A percentile compares a stretch with the other conserved stretches of the same genome.
Evolutionary conservation across 2,797 vertebrate species (phyloP).

Genomic region (Sternotherus odoratus): DNA sequence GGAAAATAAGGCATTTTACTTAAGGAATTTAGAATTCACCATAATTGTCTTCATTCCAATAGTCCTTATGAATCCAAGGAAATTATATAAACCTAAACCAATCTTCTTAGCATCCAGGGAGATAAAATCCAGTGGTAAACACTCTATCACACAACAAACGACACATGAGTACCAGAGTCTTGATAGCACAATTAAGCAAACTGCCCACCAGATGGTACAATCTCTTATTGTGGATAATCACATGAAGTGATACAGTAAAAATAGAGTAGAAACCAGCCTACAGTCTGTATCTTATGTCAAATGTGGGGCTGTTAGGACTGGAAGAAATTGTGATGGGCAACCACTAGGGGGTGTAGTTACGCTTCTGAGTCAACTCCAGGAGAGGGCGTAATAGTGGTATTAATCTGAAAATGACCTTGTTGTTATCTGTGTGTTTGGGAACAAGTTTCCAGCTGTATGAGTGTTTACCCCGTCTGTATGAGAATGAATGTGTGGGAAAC

Average conservation of each 20-base stretch:
- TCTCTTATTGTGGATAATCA: slow-evolving; percentile 10
- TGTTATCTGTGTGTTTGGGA: too few relatives aligned
- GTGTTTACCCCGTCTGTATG: too few relatives aligned
- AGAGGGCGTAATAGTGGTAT: too few relatives aligned
- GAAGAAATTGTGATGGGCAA: too few relatives aligned
- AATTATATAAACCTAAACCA: neutral
- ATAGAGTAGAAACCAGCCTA: neutral
- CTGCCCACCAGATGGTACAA: neutral
- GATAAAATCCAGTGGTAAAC: neutral
- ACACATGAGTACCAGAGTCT: neutral
- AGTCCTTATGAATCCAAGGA: neutral
- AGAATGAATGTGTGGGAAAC: too few relatives aligned
- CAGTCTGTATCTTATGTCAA: neutral
- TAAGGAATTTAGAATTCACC: neutral
- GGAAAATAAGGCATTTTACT: neutral
- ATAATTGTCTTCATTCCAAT: neutral
- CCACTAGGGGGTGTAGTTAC: too few relatives aligned
- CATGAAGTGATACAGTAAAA: neutral
- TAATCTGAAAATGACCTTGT: too few relatives aligned
- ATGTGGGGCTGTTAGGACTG: too few relatives aligned
- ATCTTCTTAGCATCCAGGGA: neutral
- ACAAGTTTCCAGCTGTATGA: too few relatives aligned
- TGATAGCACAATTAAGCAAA: slow-evolving; percentile 14
- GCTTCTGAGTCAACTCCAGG: too few relatives aligned
- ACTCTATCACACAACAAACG: neutral